Conservation (phyloP, 2,797 vertebrate genomes). For the Xerus rutilus region DNA sequence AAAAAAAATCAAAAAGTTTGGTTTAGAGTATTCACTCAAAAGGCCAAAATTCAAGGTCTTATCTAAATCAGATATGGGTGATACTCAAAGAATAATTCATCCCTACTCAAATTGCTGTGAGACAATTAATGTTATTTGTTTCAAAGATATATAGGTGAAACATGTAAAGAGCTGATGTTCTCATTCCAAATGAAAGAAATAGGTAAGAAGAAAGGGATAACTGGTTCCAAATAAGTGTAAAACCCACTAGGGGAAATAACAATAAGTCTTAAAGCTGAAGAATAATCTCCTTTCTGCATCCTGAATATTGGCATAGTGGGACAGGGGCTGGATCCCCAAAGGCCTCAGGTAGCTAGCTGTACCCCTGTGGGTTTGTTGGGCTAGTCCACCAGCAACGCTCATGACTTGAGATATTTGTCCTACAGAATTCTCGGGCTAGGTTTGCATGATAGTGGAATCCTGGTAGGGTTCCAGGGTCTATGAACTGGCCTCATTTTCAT, state of each 20-base stretch:
- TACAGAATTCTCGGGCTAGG: background rate
- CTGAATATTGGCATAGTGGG: background rate
- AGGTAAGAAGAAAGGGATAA: background rate
- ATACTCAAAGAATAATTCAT: too few relatives aligned
- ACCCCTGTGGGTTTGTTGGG: background rate
- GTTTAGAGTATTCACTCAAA: background rate
- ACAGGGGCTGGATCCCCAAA: background rate
- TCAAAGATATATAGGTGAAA: background rate
- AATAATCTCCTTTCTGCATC: background rate
- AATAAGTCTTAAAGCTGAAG: background rate
- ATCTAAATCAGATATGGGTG: background rate
- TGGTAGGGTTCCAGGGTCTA: background rate
- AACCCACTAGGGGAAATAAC: too few relatives aligned
- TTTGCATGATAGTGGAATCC: background rate
- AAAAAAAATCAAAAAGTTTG: background rate
- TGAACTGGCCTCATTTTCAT: background rate
- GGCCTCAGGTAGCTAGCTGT: background rate
- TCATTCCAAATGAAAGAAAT: background rate
- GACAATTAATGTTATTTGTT: background rate
- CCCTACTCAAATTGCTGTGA: background rate
- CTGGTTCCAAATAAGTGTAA: background rate
- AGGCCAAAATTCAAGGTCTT: background rate
- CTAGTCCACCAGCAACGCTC: too few relatives aligned
- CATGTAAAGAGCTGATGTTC: background rate
- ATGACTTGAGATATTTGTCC: background rate